Evolutionary conservation across 2,113 vertebrate genomes (phyloP), one percentile per base, ranked within the genome.

Genomic region (Myotis davidii): DNA sequence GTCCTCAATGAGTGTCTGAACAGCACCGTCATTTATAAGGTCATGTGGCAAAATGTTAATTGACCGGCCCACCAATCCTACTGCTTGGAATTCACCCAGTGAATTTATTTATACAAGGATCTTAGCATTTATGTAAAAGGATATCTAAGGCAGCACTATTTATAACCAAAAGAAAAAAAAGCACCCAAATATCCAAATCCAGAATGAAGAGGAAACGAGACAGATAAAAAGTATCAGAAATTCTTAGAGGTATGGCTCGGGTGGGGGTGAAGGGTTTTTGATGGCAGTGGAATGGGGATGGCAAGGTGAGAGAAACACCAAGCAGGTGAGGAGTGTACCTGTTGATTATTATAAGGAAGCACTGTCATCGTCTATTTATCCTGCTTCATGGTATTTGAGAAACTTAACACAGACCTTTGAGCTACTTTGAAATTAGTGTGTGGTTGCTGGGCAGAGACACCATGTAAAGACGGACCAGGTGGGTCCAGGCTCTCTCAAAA

Each of bases 391-490:
- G 13, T 39, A 48, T 54, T 76, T 34, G 18, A 65, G n/a, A 78
- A 94, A 45, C 90, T 95, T 74, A 88, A 88, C n/a, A 83, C 0
- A 86, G 45, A 88, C 73, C 45, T 82, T 54, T 85, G 21, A 95
- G 18, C 21, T 94, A 84, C 69, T 94, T 69, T 79, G 50, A 92
- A 96, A 73, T 54, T 72, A 89, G 8, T 92, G 10, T 59, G 39
- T 56, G 11, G 9, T 37, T 92, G 54, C 54, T 76, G 87, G 37
- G 93, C 14, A 95, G 16, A 89, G 34, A 92, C 8, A 72, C n/a
- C 59, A 74, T 16, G 3, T 32, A 78, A 91, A 93, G 39, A n/a
- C 14, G 32, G 32, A n/a, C 29, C 3, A 54, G 18, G 52, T 34
- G 21, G 23, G 50, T 42, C 13, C 52, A 52, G 39, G 21, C 25